These are phyloP conservation scores for Engystomops pustulosus DNA, from an alignment of 2,113 vertebrate genomes.

Conservation along the genomic window DNA sequence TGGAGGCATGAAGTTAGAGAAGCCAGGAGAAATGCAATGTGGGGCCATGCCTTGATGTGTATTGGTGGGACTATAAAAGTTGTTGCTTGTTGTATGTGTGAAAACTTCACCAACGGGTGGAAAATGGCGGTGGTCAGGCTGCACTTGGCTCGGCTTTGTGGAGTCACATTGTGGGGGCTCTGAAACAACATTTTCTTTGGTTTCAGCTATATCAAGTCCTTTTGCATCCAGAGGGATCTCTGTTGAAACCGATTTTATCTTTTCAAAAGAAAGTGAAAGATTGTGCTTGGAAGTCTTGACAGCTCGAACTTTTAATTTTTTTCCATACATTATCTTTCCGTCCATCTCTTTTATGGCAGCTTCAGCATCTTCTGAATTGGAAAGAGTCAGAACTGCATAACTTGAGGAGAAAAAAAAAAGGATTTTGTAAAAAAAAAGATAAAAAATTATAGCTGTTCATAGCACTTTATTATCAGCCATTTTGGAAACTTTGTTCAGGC, in stretches of 20 bases:
- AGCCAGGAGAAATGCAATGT: not conserved
- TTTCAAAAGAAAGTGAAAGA: not conserved
- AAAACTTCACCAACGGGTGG: not conserved
- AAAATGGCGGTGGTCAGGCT: not conserved
- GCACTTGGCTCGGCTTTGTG: not conserved
- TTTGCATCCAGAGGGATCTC: not conserved
- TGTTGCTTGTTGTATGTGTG: not conserved
- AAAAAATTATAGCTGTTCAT: too few species aligned
- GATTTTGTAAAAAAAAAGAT: not conserved
- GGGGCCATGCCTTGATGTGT: not conserved
- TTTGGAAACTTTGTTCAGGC: too few species aligned
- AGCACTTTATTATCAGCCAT: too few species aligned
- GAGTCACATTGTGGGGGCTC: not conserved
- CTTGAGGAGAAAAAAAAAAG: not conserved
- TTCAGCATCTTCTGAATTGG: not conserved
- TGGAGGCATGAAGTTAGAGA: not conserved
- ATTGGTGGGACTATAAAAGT: not conserved
- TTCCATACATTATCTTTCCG: constrained; percentile 37
- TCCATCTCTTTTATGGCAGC: constrained; percentile 38
- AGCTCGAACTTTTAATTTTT: constrained; percentile 30
- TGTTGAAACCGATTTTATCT: not conserved
- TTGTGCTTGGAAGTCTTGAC: not conserved
- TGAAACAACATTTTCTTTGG: not conserved
- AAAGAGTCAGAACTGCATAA: constrained; percentile 43
- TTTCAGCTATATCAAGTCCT: not conserved